phyloP scores from a whole-genome alignment of 2,888 invertebrate species.

The Campoplex nolae region DNA sequence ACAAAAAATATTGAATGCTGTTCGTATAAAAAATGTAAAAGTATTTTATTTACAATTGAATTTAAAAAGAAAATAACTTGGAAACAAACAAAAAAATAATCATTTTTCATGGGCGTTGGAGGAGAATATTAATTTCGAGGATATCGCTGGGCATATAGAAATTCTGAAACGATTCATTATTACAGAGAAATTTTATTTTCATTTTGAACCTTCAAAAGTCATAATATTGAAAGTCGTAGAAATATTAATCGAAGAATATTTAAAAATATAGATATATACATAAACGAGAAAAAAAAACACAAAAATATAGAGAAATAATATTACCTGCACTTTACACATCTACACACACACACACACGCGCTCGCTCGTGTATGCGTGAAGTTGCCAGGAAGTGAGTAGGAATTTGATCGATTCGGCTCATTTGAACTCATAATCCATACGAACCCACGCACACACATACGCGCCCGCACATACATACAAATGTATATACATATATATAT shows the following conservation, averaged over 20 bases:
- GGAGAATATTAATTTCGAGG: background rate
- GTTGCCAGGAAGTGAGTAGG: slow-evolving; percentile 79
- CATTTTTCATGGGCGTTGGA: background rate
- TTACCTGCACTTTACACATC: background rate
- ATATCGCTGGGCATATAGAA: background rate
- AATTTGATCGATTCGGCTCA: slow-evolving; percentile 81
- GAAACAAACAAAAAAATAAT: background rate
- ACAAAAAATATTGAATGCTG: background rate
- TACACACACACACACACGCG: no score
- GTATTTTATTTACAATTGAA: no score
- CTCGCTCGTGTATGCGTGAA: slow-evolving; percentile 55
- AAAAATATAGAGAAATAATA: background rate
- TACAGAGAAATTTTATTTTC: background rate
- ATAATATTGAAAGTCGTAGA: background rate
- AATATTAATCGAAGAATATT: background rate
- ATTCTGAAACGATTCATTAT: background rate
- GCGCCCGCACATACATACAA: background rate
- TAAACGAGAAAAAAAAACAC: slow-evolving; percentile 67
- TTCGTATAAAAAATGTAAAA: background rate
- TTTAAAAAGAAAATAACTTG: no score
- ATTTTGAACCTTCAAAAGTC: background rate
- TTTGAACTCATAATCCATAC: slow-evolving; percentile 57
- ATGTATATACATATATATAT: background rate
- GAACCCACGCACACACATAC: no score
- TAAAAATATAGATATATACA: slow-evolving; percentile 9